Evolutionary conservation across 2,797 vertebrate genomes (phyloP), one percentile per base, ranked within the genome.

Genomic region (Lerista edwardsae): DNA sequence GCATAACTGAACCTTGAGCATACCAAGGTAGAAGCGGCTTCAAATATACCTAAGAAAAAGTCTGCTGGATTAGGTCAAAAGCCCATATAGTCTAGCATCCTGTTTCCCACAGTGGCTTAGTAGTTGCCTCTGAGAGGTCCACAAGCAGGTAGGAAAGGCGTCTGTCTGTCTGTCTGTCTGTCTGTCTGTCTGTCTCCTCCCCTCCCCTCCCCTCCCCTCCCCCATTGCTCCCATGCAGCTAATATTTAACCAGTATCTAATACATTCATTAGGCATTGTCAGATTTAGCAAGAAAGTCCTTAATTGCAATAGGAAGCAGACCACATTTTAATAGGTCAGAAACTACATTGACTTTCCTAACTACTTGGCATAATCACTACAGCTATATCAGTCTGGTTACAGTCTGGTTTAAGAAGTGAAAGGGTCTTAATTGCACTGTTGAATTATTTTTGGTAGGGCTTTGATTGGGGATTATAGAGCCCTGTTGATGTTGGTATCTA

Each of bases 361-460:
- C 4, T 74, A 29, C 15, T 29, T 59, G 12, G 34, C 39, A 29
- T 17, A 6, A 1, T 36, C 1, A 19, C 65, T 88, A 8, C 61
- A 47, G 41, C 64, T 12, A 2, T 86, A 51, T 81, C 87, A 68
- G 73, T 44, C 67, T 91, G 31, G 23, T 44, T 57, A 36, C 61
- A 57, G 55, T 34, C 3, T 44, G 27, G 59, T 47, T 44, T 41
- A 47, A 44, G 4, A 51, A 51, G 11, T 75, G 27, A 75, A 19
- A 57, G 36, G 31, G 29, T 15, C 21, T 75, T 34, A 57, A 19
- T 34, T 36, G 51, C 74, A 3, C 51, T 36, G 31, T 21, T 75
- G 31, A 21, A 27, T 57, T 21, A 25, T 34, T 47, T n/a, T 11
- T 55, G 17, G 23, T 9, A 34, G 51, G n/a, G 11, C 14, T 57